A percentile compares a stretch with the other conserved stretches of the same genome.
Evolutionary conservation across 2,888 invertebrate genomes (phyloP).

Genomic region (Trissolcus brochymenae): DNA sequence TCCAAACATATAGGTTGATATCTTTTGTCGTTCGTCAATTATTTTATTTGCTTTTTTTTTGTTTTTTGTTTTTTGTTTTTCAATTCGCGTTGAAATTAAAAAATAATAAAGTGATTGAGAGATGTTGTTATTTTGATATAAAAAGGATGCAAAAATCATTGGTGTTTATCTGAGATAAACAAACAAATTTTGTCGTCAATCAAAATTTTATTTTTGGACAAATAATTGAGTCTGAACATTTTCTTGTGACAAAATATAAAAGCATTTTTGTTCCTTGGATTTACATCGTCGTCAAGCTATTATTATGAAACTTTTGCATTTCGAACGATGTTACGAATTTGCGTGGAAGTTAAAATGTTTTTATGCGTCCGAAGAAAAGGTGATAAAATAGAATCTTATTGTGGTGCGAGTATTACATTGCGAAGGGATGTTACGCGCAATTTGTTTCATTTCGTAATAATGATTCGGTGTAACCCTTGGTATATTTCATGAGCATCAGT

Average conservation of each 20-base stretch:
- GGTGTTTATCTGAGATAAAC: too few relatives aligned
- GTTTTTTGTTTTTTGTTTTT: conserved; percentile 15
- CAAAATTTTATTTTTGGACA: too few relatives aligned
- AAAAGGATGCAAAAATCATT: too few relatives aligned
- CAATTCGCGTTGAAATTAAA: conserved; percentile 1
- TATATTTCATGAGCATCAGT: conserved; percentile 66
- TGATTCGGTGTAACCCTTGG: conserved; percentile 64
- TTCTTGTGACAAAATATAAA: conserved; percentile 14
- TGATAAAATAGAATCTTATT: conserved; percentile 45
- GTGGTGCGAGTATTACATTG: conserved; percentile 32
- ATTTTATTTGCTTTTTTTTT: too few relatives aligned
- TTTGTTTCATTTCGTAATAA: conserved; percentile 70
- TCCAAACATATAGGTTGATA: conserved; percentile 5
- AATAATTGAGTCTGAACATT: too few relatives aligned
- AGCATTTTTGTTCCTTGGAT: too few relatives aligned
- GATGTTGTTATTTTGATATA: too few relatives aligned
- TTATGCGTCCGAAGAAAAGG: conserved; percentile 36
- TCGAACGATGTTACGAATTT: conserved; percentile 14
- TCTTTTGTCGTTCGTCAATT: conserved; percentile 12
- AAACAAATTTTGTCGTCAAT: too few relatives aligned
- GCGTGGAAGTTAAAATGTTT: conserved; percentile 17
- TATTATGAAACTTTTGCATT: background rate
- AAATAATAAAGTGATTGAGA: background rate
- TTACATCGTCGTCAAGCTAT: background rate
- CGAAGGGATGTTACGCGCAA: conserved; percentile 71